Conservation (phyloP, 2,113 vertebrate species). For the Mesembrinibis cayennensis region DNA sequence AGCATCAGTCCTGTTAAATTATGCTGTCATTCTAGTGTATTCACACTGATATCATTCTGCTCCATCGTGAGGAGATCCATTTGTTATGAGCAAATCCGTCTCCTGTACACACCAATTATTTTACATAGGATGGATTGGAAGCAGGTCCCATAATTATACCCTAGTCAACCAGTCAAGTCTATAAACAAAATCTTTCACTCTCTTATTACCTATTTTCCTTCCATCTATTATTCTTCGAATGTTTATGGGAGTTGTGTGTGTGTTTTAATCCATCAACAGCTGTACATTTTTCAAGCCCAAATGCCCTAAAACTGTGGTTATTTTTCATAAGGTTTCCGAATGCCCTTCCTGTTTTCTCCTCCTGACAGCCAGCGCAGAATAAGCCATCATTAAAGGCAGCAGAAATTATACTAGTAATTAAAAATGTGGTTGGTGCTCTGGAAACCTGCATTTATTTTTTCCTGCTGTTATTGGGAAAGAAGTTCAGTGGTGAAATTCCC, state of each 20-base stretch:
- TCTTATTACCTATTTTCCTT: conserved; percentile 63
- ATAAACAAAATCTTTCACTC: conserved; percentile 66
- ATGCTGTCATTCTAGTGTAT: conserved; percentile 38
- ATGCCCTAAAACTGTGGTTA: conserved; percentile 37
- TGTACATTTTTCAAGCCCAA: conserved; percentile 31
- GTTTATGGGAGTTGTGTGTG: conserved; percentile 3
- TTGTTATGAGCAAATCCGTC: conserved; percentile 56
- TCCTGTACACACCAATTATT: conserved; percentile 66
- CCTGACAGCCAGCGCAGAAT: conserved; percentile 40
- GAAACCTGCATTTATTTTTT: neutral
- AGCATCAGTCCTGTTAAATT: conserved; percentile 41
- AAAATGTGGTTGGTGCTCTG: conserved; percentile 27
- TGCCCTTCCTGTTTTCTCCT: conserved; percentile 24
- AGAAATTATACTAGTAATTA: conserved; percentile 69
- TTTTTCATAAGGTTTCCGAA: conserved; percentile 40
- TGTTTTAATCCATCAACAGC: conserved; percentile 43
- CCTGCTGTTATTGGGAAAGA: neutral
- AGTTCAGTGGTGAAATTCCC: conserved; percentile 24
- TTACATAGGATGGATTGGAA: conserved; percentile 65
- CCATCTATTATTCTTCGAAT: conserved; percentile 46
- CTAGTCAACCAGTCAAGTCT: conserved; percentile 50
- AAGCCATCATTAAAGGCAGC: conserved; percentile 38
- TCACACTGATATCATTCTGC: conserved; percentile 37
- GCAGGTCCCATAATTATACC: conserved; percentile 53
- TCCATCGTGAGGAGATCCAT: conserved; percentile 12